phyloP scores from a whole-genome alignment of 2,888 invertebrate genomes.

The Tridacna crocea region DNA sequence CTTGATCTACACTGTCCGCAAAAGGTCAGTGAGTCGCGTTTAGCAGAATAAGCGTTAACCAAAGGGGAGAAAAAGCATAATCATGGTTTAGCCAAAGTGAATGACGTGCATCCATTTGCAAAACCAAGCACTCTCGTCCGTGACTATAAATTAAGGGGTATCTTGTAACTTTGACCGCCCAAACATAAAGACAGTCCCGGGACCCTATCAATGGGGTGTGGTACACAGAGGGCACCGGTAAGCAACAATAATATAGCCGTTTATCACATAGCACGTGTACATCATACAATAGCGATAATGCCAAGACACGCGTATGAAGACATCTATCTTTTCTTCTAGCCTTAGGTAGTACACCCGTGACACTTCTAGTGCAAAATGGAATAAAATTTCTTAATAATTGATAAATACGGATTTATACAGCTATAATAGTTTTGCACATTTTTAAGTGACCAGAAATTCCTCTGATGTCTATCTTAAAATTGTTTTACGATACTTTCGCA shows the following conservation, averaged over 20 bases:
- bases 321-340: background rate
- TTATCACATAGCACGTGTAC: constrained; percentile 10
- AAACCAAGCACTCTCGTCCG: background rate
- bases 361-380: too few relatives aligned
- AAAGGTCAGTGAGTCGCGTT: too few relatives aligned
- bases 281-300: constrained; percentile 8
- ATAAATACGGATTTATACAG: too few relatives aligned
- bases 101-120: background rate
- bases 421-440: too few relatives aligned
- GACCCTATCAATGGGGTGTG: constrained; percentile 16
- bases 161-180: constrained; percentile 18
- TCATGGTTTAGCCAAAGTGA: background rate
- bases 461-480: too few relatives aligned
- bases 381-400: too few relatives aligned
- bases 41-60: too few relatives aligned
- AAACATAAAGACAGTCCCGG: background rate
- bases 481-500: too few relatives aligned
- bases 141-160: background rate
- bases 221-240: constrained; percentile 6
- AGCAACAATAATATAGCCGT: background rate
- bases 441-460: too few relatives aligned
- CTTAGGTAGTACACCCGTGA: too few relatives aligned
- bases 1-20: too few relatives aligned
- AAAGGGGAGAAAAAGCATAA: too few relatives aligned
- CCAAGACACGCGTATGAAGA: constrained; percentile 8